A percentile compares a stretch with the other conserved stretches of the same genome.
Evolutionary conservation across 2,113 vertebrate genomes (phyloP).

Genomic region (Odontesthes bonariensis): DNA sequence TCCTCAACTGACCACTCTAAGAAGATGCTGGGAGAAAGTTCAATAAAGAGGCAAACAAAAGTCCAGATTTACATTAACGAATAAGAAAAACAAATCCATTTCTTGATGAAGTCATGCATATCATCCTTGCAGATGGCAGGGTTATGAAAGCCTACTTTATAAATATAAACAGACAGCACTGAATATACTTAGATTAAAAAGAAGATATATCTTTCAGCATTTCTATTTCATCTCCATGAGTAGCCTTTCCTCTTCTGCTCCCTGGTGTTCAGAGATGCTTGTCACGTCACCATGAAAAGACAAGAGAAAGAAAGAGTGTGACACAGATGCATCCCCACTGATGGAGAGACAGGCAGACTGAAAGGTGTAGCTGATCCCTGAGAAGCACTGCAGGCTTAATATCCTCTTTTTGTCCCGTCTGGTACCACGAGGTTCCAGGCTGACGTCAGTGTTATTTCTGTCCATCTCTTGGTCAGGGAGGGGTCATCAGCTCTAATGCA

Average conservation of each 20-base stretch:
- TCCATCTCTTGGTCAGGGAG: slow-evolving; percentile 68
- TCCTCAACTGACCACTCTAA: too few relatives aligned
- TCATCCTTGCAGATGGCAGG: neutral
- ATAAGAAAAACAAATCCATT: neutral
- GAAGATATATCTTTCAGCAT: slow-evolving; percentile 10
- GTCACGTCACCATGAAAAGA: slow-evolving; percentile 71
- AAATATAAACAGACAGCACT: slow-evolving; percentile 5
- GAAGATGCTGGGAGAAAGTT: too few relatives aligned
- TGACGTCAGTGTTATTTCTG: slow-evolving; percentile 78
- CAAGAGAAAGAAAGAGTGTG: slow-evolving; percentile 54
- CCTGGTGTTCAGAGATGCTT: slow-evolving; percentile 57
- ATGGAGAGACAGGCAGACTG: slow-evolving; percentile 52
- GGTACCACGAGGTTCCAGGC: slow-evolving; percentile 28
- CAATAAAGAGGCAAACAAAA: neutral
- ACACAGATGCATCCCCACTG: slow-evolving; percentile 48
- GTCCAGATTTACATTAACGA: neutral
- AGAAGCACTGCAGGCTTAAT: slow-evolving; percentile 66
- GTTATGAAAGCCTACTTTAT: slow-evolving; percentile 4
- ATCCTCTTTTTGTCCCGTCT: slow-evolving; percentile 51
- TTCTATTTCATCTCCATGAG: slow-evolving; percentile 38
- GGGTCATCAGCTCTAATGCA: slow-evolving; percentile 73
- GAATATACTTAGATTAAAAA: neutral
- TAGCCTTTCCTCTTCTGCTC: slow-evolving; percentile 48
- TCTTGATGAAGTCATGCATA: neutral
- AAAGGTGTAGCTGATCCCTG: slow-evolving; percentile 72